Evolutionary conservation across 2,888 invertebrate genomes (phyloP), one percentile per base, ranked within the genome.

Genomic region (Melieria omissa): DNA sequence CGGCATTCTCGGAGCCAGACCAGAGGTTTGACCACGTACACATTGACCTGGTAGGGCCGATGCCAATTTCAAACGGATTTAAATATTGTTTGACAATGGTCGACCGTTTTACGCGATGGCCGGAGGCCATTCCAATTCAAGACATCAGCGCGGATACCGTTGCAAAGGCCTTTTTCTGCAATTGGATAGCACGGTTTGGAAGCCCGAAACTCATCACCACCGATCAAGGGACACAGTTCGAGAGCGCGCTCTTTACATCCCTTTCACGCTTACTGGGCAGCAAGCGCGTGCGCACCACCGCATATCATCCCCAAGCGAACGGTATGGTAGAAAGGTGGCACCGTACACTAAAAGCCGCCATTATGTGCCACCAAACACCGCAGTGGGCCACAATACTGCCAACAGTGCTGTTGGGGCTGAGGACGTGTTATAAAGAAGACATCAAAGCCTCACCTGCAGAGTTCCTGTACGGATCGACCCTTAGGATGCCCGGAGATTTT

Each of bases 51-150:
- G 62, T 72, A 5, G 67, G 67, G 46, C 74, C 54, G 6, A 54
- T 72, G 10, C 72, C 70, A 1, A 41, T 64, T 1, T 70, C 63
- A 7, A 44, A 66, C 44, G 70, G 68, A 29, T 72, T 16, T 10
- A 41, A 45, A 0, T 72, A 73, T 49, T 70, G 60, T 44, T 68
- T 75, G n/a, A 73, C 72, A 5, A 67, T 61, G 8, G 73, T 75
- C 14, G 71, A 73, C 29, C 52, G 71, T 60, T 75, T 72, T 55
- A 65, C 54, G 41, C 62, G 70, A 3, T 75, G 70, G 72, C 65
- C 72, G 9, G 61, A 61, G 54, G 73, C 69, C 49, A 70, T 73
- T 16, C 69, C 69, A 4, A 66, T 74, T 58, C 44, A 54, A 12
- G 67, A 73, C n/a, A 71, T 72, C 57, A 47, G 45, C 58, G 75